phyloP scores from a whole-genome alignment of 1,140 invertebrate genomes.

The Aphelenchoides besseyi region DNA sequence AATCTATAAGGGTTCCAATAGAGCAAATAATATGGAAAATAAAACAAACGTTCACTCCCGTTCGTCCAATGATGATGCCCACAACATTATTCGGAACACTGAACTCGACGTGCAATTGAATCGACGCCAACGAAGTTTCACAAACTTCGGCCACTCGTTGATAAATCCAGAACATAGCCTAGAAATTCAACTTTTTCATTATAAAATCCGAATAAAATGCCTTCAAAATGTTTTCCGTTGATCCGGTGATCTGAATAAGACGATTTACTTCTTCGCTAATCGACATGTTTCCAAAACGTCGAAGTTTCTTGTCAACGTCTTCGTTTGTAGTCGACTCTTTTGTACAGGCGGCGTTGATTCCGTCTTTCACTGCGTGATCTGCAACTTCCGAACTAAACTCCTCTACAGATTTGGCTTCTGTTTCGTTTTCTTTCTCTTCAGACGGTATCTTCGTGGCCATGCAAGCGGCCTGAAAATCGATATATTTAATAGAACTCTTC shows the following conservation, averaged over 20 bases:
- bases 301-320: not conserved
- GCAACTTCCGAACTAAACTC: conserved; percentile 7
- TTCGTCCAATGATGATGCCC: not conserved
- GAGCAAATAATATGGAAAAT: not conserved
- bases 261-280: not conserved
- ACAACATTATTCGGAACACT: not conserved
- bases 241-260: not conserved
- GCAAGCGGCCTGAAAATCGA: not conserved
- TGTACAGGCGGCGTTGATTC: not conserved
- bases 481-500: not conserved
- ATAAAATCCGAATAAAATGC: conserved; percentile 7
- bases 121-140: not conserved
- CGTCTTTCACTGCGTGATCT: not conserved
- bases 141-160: conserved; percentile 19
- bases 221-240: conserved; percentile 14
- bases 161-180: conserved; percentile 23
- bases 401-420: not conserved
- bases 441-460: not conserved
- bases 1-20: not conserved
- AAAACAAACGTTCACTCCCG: not conserved
- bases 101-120: conserved; percentile 4
- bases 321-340: not conserved
- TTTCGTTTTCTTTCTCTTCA: not conserved
- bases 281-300: not conserved
- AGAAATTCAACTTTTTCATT: too few species aligned